These are phyloP conservation scores for Haliaeetus leucogaster DNA, from an alignment of 2,113 vertebrate species.

Conservation along the genomic window DNA sequence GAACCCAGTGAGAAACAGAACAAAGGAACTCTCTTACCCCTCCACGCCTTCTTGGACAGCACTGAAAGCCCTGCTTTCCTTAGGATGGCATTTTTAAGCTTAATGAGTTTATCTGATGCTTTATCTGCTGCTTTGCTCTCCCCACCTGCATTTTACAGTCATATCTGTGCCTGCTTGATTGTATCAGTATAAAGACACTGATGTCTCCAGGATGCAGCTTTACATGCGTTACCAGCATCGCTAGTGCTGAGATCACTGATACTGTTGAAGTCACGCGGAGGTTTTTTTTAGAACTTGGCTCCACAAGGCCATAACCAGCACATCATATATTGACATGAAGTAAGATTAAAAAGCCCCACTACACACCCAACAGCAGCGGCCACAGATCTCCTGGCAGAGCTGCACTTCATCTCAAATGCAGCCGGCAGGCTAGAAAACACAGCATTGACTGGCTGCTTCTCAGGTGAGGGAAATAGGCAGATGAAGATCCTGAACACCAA, in stretches of 20 bases:
- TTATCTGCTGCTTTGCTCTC: background rate
- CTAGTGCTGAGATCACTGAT: background rate
- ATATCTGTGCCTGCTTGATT: background rate
- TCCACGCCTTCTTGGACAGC: background rate
- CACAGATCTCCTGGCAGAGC: background rate
- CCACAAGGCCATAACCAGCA: background rate
- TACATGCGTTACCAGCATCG: background rate
- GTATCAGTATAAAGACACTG: background rate
- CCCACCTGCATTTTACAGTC: background rate
- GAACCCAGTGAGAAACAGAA: background rate
- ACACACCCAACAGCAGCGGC: background rate
- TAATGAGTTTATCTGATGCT: background rate
- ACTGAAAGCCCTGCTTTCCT: background rate
- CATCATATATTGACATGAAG: background rate
- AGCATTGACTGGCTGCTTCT: background rate
- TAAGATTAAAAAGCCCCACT: background rate
- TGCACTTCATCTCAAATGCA: background rate
- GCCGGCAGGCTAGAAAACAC: background rate
- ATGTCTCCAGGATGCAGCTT: background rate
- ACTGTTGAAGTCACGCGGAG: background rate
- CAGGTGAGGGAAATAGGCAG: background rate
- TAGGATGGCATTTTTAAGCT: background rate
- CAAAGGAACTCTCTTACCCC: background rate
- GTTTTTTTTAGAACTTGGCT: background rate
- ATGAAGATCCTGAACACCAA: background rate